Base-by-base conservation (phyloP, 2,888 invertebrate species). In the Agrotis clavis region DNA sequence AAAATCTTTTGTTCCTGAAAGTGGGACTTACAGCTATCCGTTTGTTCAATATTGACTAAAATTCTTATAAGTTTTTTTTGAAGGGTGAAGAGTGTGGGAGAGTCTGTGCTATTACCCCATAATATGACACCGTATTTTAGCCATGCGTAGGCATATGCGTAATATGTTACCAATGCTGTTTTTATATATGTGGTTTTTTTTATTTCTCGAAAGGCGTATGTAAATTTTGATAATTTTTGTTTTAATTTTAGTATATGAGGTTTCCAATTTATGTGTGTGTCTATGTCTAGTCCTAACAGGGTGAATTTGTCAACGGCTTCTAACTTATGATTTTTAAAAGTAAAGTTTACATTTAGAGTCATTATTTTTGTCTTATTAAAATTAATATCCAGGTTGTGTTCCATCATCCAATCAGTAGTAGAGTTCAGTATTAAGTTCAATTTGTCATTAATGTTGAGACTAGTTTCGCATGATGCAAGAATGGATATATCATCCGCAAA, bases 51-150 rank as follows among this genome's bases (percentile, higher is more conserved):
- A n/a, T 57, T 35, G 1, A 35, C 35, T 35, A 57, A 13, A n/a
- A 35, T 35, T n/a, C 57, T 57, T 18, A 57, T 57, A 35, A 57
- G n/a, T 35, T 57, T 57, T 57, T 57, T 57, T 57, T 35, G 25
- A 25, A 25, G 25, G 25, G 25, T 25, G 25, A 25, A 25, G 25
- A 25, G 25, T 25, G 25, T 25, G 25, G 14, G 45, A 13, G 45
- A 6, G 9, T 45, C 45, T 11, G 45, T 9, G 45, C 11, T 45
- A 45, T 45, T 25, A 25, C 25, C 25, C 25, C 25, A 25, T 25
- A 25, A 25, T 25, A 25, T 25, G 25, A 25, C 25, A 11, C 56
- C 56, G 18, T 56, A 56, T 18, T 5, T 56, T 5, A 56, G 56
- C 56, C 56, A 56, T 56, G 56, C 30, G 30, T 18, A 11, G 2